A percentile compares a stretch with the other conserved stretches of the same genome.
These are phyloP conservation scores for Ischnura elegans DNA, from an alignment of 2,888 invertebrate species.

Conservation along the genomic window DNA sequence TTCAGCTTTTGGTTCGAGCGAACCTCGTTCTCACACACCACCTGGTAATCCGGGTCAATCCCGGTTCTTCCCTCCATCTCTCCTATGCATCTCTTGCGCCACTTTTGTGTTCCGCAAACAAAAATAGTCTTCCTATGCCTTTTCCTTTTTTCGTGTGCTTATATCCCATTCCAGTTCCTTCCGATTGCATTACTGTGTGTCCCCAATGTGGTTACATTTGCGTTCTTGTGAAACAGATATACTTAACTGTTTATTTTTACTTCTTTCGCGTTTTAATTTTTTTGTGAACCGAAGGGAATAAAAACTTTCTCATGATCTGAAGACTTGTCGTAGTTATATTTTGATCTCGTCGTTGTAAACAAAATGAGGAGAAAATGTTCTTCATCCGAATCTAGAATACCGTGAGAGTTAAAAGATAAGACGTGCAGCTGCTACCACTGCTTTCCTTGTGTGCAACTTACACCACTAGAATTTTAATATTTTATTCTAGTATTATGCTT, in stretches of 20 bases:
- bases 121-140: not conserved
- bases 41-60: not conserved
- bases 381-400: too few relatives aligned
- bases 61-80: not conserved
- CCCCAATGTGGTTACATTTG: not conserved
- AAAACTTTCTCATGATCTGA: too few relatives aligned
- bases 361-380: too few relatives aligned
- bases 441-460: too few relatives aligned
- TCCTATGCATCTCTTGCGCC: not conserved
- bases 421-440: too few relatives aligned
- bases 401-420: too few relatives aligned
- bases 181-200: not conserved
- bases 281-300: too few relatives aligned
- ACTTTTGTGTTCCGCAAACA: constrained; percentile 14
- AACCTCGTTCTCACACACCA: not conserved
- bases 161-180: not conserved
- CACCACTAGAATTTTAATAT: too few relatives aligned
- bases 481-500: too few relatives aligned
- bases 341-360: too few relatives aligned
- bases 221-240: not conserved
- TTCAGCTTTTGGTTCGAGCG: not conserved
- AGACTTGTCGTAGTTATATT: too few relatives aligned
- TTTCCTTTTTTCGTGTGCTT: not conserved
- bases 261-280: not conserved
- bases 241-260: not conserved